Base-by-base conservation (phyloP, 2,113 vertebrate species). In the Furnarius figulus region DNA sequence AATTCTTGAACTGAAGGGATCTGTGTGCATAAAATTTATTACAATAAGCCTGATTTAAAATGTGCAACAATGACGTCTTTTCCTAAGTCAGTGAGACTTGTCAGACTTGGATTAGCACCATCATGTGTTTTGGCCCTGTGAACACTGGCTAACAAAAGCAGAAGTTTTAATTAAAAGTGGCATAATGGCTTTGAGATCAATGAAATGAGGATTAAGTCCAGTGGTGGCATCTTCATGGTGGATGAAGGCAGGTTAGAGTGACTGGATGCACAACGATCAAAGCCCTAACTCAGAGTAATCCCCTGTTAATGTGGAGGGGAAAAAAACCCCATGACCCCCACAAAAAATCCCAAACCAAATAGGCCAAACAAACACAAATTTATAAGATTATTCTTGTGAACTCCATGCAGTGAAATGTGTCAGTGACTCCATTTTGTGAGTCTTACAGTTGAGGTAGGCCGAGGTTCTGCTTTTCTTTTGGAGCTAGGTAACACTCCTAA, bases 381-480 rank as follows among this genome's bases (percentile, higher is more conserved):
- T 12, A 14, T 11, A 58, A 88, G 13, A 25, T 59, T 7, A 4
- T 12, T 89, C 20, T 70, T 67, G 3, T 50, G 50, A 79, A 27
- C 42, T 53, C 27, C 42, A n/a, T 61, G 21, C 28, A 63, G 4
- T 63, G 25, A 78, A 58, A 31, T 40, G 19, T 89, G 31, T 55
- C 55, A 40, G 33, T 90, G 91, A 68, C 95, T 89, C 91, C 82
- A 89, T 93, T 85, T 90, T 92, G 68, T 89, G 86, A 76, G 23
- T 33, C 46, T 62, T 61, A 20, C 28, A 67, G 28, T 67, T 66
- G 46, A 74, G 42, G 28, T 56, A 70, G 65, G 20, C 39, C 63
- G 72, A 83, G 14, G 35, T 50, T 86, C 10, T 27, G 19, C 14
- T 3, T 27, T 18, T 13, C 1, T 79, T 71, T 73, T 78, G 67